These are phyloP conservation scores for Calephelis perditalis DNA, from an alignment of 2,888 invertebrate genomes.

Conservation along the genomic window DNA sequence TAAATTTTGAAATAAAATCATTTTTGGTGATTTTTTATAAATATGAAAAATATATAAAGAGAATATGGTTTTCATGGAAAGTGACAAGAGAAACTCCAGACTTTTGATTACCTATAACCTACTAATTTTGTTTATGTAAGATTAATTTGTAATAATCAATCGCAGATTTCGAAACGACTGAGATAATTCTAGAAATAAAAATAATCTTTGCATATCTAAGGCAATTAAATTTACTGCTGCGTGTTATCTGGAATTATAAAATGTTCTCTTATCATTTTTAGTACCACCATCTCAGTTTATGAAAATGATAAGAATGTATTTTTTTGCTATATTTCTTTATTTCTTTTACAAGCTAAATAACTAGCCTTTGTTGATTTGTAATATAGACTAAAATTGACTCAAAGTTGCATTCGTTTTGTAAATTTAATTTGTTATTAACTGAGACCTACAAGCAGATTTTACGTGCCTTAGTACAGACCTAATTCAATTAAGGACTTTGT, in stretches of 20 bases:
- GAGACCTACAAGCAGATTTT: neutral
- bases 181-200: neutral
- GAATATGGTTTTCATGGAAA: too few species aligned
- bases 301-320: neutral
- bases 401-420: too few species aligned
- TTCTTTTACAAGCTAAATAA: neutral
- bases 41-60: too few species aligned
- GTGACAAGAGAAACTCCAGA: too few species aligned
- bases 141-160: too few species aligned
- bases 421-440: neutral
- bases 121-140: too few species aligned
- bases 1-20: too few species aligned
- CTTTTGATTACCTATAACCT: too few species aligned
- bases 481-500: too few species aligned
- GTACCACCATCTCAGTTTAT: neutral
- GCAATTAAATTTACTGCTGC: neutral
- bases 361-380: too few species aligned
- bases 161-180: neutral
- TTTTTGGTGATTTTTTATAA: too few species aligned
- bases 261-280: neutral
- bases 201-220: neutral
- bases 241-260: constrained; percentile 1
- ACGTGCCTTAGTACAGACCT: neutral
- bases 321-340: neutral
- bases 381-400: too few species aligned